These are phyloP conservation scores for Zenarchopterus dispar DNA, from an alignment of 2,797 vertebrate species.

Conservation along the genomic window DNA sequence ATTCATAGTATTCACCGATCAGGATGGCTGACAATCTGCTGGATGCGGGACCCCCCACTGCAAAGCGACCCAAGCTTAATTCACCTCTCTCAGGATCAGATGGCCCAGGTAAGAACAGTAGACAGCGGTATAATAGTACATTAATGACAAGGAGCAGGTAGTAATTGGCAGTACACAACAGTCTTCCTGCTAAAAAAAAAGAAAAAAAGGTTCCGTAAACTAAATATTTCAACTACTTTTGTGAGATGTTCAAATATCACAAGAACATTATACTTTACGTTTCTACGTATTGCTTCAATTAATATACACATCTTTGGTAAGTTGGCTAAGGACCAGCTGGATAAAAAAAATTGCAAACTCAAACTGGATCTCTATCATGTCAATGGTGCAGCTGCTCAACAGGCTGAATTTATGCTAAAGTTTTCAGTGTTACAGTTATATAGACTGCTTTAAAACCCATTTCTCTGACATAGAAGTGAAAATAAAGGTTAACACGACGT, in stretches of 20 bases:
- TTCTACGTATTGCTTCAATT: conserved; percentile 7
- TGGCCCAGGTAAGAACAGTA: conserved; percentile 88
- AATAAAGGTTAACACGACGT: no score
- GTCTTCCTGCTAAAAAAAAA: background rate
- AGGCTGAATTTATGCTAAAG: no score
- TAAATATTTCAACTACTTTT: background rate
- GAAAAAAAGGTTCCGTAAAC: background rate
- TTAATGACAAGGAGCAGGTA: background rate
- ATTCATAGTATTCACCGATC: conserved; percentile 41
- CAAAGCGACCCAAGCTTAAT: conserved; percentile 96
- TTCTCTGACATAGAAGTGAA: no score
- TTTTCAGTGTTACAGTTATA: no score
- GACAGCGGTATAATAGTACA: background rate
- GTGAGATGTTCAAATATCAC: conserved; percentile 24
- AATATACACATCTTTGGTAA: background rate
- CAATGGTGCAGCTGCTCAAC: no score
- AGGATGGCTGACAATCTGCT: conserved; percentile 97
- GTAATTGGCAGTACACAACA: background rate
- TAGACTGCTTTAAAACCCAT: no score
- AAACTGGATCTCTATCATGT: background rate
- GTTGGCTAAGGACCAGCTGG: background rate
- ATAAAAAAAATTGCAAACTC: conserved; percentile 13
- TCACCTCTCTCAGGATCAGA: conserved; percentile 93
- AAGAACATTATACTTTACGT: conserved; percentile 19
- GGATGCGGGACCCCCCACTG: conserved; percentile 94